Conservation (phyloP, 2,888 invertebrate genomes). For the Agrotis segetum region DNA sequence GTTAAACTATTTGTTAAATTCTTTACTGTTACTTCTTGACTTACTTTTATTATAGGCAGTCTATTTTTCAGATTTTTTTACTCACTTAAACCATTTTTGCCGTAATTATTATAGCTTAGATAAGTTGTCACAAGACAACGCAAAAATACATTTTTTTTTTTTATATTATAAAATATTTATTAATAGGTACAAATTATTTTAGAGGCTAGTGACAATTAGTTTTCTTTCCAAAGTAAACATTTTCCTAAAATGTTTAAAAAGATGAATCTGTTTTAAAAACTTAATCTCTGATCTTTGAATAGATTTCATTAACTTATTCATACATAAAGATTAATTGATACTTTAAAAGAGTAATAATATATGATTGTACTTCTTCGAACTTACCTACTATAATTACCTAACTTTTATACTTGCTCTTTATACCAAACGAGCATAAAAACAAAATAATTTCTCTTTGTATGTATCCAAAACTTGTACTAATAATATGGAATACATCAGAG, state of each 20-base stretch:
- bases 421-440: constrained; percentile 10
- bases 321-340: neutral
- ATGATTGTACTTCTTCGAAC: neutral
- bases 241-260: no score
- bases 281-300: neutral
- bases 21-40: no score
- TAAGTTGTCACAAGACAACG: neutral
- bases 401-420: constrained; percentile 5
- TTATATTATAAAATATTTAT: no score
- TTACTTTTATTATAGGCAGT: no score
- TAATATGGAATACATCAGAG: constrained; percentile 53
- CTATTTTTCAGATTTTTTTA: neutral
- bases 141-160: no score
- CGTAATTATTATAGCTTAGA: no score
- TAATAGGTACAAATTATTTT: neutral
- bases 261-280: no score
- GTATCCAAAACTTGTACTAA: constrained; percentile 47
- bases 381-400: neutral
- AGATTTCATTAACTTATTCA: neutral
- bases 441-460: constrained; percentile 44
- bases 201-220: neutral
- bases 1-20: no score
- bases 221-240: neutral
- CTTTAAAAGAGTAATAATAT: neutral
- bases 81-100: neutral